phyloP scores from a whole-genome alignment of 2,888 invertebrate species.

The Sminthurinus aureus region DNA sequence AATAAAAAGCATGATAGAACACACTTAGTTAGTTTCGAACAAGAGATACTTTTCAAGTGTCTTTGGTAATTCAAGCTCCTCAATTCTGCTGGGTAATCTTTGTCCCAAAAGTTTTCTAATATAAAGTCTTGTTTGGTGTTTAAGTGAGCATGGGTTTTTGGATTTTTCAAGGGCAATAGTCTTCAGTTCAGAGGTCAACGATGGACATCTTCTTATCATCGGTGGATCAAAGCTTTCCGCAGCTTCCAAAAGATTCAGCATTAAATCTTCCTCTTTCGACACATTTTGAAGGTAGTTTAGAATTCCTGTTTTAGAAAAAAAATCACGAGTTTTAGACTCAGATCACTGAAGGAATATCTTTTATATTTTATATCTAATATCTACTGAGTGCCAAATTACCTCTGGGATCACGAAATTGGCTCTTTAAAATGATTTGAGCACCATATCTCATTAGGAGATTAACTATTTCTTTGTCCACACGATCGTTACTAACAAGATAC shows the following conservation, averaged over 20 bases:
- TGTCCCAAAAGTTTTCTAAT: slow-evolving; percentile 70
- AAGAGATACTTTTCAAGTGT: slow-evolving; percentile 74
- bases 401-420: slow-evolving; percentile 75
- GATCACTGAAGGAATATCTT: too few relatives aligned
- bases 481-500: slow-evolving; percentile 76
- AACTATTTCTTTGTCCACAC: slow-evolving; percentile 73
- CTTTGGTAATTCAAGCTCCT: slow-evolving; percentile 71
- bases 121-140: slow-evolving; percentile 72
- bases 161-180: slow-evolving; percentile 72
- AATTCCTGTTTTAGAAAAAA: slow-evolving; percentile 67
- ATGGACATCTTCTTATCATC: slow-evolving; percentile 78
- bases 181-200: slow-evolving; percentile 73
- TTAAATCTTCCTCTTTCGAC: slow-evolving; percentile 68
- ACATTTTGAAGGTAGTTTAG: slow-evolving; percentile 78
- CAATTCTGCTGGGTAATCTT: slow-evolving; percentile 68
- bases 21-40: slow-evolving; percentile 66
- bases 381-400: too few relatives aligned
- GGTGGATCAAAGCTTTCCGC: slow-evolving; percentile 80
- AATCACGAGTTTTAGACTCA: too few relatives aligned
- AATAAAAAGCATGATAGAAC: slow-evolving; percentile 61
- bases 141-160: slow-evolving; percentile 72
- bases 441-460: slow-evolving; percentile 77
- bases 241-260: slow-evolving; percentile 72
- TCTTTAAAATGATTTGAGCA: slow-evolving; percentile 75
- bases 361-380: too few relatives aligned